Evolutionary conservation across 2,888 invertebrate species (phyloP).

Genomic region (Polia nebulosa): DNA sequence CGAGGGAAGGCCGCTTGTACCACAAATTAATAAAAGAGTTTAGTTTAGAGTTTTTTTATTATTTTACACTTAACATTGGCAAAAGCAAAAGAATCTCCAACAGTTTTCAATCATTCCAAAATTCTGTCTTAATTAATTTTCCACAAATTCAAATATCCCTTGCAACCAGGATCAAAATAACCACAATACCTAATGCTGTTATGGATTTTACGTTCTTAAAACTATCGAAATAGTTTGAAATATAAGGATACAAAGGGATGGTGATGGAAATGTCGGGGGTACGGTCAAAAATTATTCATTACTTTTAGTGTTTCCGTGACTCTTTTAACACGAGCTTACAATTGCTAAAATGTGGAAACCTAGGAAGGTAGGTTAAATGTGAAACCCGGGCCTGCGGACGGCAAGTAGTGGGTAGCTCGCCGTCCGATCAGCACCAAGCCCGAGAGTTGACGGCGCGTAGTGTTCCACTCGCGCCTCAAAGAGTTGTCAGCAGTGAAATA

Average conservation of each 20-base stretch:
- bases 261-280: not conserved
- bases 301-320: not conserved
- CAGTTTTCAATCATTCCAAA: conserved; percentile 9
- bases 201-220: not conserved
- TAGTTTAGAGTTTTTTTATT: no score
- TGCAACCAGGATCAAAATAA: conserved; percentile 24
- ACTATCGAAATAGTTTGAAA: conserved; percentile 23
- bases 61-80: not conserved
- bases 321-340: not conserved
- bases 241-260: not conserved
- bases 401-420: no score
- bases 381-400: no score
- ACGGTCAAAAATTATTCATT: not conserved
- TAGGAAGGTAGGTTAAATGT: no score
- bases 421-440: no score
- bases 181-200: conserved; percentile 8
- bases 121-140: conserved; percentile 35
- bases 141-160: conserved; percentile 20
- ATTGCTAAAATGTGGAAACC: no score
- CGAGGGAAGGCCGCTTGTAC: no score
- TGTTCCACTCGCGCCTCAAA: no score
- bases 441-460: no score
- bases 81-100: not conserved
- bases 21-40: no score
- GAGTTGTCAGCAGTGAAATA: no score